These are phyloP conservation scores for Dendropsophus ebraccatus DNA, from an alignment of 2,113 vertebrate genomes.

Conservation along the genomic window DNA sequence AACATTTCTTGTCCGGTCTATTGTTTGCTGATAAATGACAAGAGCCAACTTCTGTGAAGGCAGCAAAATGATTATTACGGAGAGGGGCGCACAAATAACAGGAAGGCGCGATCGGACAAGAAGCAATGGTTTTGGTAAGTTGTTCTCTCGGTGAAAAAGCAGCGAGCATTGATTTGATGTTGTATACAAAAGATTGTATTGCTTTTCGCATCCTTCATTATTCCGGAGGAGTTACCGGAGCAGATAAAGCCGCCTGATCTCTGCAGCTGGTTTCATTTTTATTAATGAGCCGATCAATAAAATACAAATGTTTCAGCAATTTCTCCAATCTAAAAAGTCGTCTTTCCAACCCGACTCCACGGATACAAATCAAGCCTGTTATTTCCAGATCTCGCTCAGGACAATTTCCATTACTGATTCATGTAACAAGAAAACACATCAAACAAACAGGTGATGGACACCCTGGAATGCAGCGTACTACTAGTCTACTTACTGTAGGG, in stretches of 20 bases:
- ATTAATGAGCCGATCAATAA: slow-evolving; percentile 26
- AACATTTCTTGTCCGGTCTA: neutral
- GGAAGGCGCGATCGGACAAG: neutral
- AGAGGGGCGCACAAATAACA: slow-evolving; percentile 11
- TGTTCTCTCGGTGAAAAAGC: slow-evolving; percentile 1
- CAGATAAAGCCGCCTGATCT: neutral
- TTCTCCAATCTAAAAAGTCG: neutral
- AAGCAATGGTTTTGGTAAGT: slow-evolving; percentile 30
- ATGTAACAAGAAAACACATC: neutral
- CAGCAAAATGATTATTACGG: neutral
- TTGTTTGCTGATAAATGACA: slow-evolving; percentile 25
- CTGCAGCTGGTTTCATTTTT: neutral
- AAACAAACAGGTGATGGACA: no score
- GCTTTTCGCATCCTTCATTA: neutral
- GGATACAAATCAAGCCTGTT: neutral
- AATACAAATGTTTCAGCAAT: slow-evolving; percentile 19
- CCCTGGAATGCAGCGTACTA: no score
- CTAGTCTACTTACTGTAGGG: no score
- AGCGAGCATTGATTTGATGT: slow-evolving; percentile 17
- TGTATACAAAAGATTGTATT: slow-evolving; percentile 3
- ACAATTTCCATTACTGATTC: neutral
- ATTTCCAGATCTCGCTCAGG: neutral
- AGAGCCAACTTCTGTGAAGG: no score
- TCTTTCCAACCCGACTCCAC: neutral
- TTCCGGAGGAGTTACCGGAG: slow-evolving; percentile 15